These are phyloP conservation scores for Natator depressus DNA, from an alignment of 2,113 vertebrate species.

Conservation along the genomic window DNA sequence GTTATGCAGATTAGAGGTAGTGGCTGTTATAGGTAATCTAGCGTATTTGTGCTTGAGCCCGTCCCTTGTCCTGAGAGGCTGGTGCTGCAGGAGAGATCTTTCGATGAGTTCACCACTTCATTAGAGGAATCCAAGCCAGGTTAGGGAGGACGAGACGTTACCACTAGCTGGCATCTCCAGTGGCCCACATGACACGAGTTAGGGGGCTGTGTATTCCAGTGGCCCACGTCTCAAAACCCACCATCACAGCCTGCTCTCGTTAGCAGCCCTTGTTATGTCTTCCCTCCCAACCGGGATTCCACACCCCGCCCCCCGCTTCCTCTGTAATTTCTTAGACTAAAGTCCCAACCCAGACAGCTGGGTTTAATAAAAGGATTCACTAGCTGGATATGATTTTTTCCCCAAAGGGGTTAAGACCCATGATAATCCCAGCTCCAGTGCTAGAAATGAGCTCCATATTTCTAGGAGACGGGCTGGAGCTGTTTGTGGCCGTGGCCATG, in stretches of 20 bases:
- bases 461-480: background rate
- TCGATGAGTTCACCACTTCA: background rate
- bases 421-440: background rate
- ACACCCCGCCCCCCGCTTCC: background rate
- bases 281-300: background rate
- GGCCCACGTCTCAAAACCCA: background rate
- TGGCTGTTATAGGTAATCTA: background rate
- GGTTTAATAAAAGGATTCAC: background rate
- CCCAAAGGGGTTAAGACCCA: background rate
- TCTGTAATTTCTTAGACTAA: background rate
- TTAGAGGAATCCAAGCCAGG: too few relatives aligned
- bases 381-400: background rate
- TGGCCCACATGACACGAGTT: background rate
- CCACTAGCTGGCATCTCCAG: background rate
- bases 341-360: conserved; percentile 14
- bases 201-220: background rate
- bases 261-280: accelerated
- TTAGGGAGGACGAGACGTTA: too few relatives aligned
- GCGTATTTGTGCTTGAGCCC: conserved; percentile 56
- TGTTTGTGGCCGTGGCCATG: background rate
- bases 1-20: background rate
- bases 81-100: conserved; percentile 50
- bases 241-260: background rate
- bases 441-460: background rate
- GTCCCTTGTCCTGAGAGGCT: conserved; percentile 67